phyloP scores from a whole-genome alignment of 1,140 invertebrate genomes.

The Listronotus oregonensis region DNA sequence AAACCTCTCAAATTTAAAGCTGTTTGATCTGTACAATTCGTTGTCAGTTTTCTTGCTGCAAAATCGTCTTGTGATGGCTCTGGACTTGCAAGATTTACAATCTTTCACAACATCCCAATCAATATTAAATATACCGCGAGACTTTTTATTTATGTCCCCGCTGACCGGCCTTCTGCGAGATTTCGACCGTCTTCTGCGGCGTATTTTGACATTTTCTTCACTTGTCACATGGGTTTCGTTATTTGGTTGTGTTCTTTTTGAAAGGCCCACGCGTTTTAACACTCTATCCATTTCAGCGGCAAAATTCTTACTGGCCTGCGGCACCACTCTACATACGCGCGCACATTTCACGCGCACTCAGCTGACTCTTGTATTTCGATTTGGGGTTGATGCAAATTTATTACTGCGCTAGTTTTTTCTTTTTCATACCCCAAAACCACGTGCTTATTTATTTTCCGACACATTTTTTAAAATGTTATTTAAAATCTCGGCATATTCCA shows the following conservation, averaged over 20 bases:
- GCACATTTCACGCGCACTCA: conserved; percentile 46
- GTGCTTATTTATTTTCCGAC: neutral
- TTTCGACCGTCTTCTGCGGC: conserved; percentile 50
- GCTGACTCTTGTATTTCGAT: conserved; percentile 42
- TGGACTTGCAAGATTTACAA: conserved; percentile 54
- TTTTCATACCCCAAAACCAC: conserved; percentile 28
- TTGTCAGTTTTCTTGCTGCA: conserved; percentile 74
- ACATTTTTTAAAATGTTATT: too few species aligned
- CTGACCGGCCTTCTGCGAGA: conserved; percentile 43
- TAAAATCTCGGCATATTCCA: too few species aligned
- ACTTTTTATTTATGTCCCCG: conserved; percentile 43
- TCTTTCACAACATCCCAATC: conserved; percentile 56
- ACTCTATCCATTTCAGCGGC: conserved; percentile 54
- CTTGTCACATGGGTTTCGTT: conserved; percentile 35
- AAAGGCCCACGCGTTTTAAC: conserved; percentile 54
- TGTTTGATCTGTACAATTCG: conserved; percentile 80
- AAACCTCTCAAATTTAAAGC: conserved; percentile 83
- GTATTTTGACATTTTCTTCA: conserved; percentile 40
- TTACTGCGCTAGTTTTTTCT: conserved; percentile 7
- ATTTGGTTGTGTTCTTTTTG: conserved; percentile 50
- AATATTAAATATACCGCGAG: conserved; percentile 54
- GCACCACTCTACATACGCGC: conserved; percentile 21
- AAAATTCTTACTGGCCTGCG: conserved; percentile 40
- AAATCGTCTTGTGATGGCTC: conserved; percentile 65
- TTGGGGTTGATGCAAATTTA: conserved; percentile 31